Conservation (phyloP, 2,113 vertebrate genomes). For the Mustela lutreola region DNA sequence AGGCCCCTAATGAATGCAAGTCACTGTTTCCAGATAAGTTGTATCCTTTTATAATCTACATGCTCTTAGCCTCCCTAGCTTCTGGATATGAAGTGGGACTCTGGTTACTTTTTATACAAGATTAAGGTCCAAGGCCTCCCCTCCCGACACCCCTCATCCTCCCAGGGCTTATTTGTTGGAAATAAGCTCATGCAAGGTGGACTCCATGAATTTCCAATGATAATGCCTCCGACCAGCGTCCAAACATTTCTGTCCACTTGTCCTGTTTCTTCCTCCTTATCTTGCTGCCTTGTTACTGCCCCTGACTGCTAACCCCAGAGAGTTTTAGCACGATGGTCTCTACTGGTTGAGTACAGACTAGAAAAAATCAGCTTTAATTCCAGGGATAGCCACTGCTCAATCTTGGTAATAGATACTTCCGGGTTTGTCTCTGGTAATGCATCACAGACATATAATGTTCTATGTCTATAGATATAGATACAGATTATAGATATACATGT, state of each 20-base stretch:
- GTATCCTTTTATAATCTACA: neutral
- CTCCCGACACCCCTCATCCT: too few relatives aligned
- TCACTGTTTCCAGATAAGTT: neutral
- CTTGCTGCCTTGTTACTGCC: neutral
- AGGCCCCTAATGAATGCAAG: neutral
- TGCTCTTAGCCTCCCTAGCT: neutral
- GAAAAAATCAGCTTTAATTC: constrained; percentile 16
- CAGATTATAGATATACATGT: neutral
- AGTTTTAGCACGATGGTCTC: neutral
- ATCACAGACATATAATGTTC: neutral
- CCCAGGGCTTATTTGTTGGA: neutral
- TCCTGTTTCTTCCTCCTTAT: neutral
- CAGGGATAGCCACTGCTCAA: constrained; percentile 6
- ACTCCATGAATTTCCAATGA: neutral
- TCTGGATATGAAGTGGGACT: neutral
- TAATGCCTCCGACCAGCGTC: neutral
- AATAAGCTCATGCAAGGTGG: neutral
- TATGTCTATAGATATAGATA: neutral
- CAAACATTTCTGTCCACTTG: neutral
- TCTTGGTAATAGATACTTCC: neutral
- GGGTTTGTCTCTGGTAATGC: neutral
- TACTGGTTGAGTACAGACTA: neutral
- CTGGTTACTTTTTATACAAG: neutral
- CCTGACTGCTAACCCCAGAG: neutral
- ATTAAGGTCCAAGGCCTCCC: neutral